Conservation (phyloP, 1,140 invertebrate genomes). For the Maniola jurtina region DNA sequence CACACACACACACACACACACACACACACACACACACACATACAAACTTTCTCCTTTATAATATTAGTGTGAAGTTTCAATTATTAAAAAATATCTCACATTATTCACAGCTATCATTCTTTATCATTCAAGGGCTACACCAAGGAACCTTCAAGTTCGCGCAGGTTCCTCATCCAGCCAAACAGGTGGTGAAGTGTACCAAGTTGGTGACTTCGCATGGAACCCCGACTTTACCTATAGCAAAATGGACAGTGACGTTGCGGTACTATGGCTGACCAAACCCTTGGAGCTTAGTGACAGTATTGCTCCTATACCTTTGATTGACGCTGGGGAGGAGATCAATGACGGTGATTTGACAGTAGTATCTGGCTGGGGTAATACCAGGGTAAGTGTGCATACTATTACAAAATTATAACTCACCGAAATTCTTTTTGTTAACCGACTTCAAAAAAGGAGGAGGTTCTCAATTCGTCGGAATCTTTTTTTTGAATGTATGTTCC, state of each 20-base stretch:
- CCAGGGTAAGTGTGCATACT: slow-evolving; percentile 39
- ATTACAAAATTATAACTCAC: too few species aligned
- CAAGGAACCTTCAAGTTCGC: slow-evolving; percentile 46
- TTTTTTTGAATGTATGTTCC: too few species aligned
- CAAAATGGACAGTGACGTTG: slow-evolving; percentile 80
- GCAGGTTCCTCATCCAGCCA: slow-evolving; percentile 60
- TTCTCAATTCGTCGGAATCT: too few species aligned
- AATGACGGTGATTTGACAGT: slow-evolving; percentile 53
- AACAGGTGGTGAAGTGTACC: slow-evolving; percentile 51
- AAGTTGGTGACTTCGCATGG: slow-evolving; percentile 50
- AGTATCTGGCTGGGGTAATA: slow-evolving; percentile 67
- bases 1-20: too few species aligned
- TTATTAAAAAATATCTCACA: too few species aligned
- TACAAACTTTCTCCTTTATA: too few species aligned
- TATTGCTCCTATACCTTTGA: slow-evolving; percentile 76
- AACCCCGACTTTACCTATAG: slow-evolving; percentile 53
- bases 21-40: too few species aligned
- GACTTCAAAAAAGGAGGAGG: too few species aligned
- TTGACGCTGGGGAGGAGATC: slow-evolving; percentile 59
- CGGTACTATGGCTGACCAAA: slow-evolving; percentile 79
- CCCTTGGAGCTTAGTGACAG: slow-evolving; percentile 76
- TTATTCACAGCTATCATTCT: too few species aligned
- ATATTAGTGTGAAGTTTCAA: too few species aligned
- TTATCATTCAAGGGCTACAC: slow-evolving; percentile 35
- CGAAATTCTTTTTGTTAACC: too few species aligned